Conservation (phyloP, 2,797 vertebrate species). For the Acrossocheilus fasciatus region DNA sequence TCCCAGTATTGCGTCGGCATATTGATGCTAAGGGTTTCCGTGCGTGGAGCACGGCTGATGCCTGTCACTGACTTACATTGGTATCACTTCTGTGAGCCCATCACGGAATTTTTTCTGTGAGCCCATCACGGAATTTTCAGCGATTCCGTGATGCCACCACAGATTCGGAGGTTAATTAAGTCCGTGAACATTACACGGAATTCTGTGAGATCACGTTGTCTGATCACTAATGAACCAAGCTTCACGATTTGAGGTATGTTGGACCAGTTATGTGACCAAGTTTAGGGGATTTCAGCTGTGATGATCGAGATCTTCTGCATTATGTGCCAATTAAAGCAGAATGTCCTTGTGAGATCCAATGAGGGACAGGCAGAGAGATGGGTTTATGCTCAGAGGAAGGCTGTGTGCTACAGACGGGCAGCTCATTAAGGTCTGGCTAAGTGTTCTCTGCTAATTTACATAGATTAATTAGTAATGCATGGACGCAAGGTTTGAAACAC, state of each 20-base stretch:
- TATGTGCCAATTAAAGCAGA: slow-evolving; percentile 14
- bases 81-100: too few species aligned
- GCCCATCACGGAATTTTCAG: too few species aligned
- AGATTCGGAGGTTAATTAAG: too few species aligned
- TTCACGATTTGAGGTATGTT: neutral
- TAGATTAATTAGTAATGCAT: slow-evolving; percentile 12
- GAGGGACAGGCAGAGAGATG: neutral
- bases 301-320: slow-evolving; percentile 1
- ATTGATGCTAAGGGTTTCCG: too few species aligned
- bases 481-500: neutral
- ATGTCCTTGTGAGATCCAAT: slow-evolving; percentile 18
- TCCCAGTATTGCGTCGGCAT: too few species aligned
- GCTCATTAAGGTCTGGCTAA: slow-evolving; percentile 46
- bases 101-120: too few species aligned
- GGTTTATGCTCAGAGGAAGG: neutral
- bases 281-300: neutral
- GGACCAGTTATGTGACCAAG: neutral
- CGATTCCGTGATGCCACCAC: too few species aligned
- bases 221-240: neutral
- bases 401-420: slow-evolving; percentile 14
- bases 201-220: too few species aligned
- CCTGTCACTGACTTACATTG: too few species aligned
- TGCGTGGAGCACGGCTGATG: too few species aligned
- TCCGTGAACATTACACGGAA: too few species aligned
- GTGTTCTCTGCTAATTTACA: slow-evolving; percentile 46